A percentile compares a stretch with the other conserved stretches of the same genome.
Evolutionary conservation across 2,113 vertebrate genomes (phyloP).

Genomic region (Gila orcuttii): DNA sequence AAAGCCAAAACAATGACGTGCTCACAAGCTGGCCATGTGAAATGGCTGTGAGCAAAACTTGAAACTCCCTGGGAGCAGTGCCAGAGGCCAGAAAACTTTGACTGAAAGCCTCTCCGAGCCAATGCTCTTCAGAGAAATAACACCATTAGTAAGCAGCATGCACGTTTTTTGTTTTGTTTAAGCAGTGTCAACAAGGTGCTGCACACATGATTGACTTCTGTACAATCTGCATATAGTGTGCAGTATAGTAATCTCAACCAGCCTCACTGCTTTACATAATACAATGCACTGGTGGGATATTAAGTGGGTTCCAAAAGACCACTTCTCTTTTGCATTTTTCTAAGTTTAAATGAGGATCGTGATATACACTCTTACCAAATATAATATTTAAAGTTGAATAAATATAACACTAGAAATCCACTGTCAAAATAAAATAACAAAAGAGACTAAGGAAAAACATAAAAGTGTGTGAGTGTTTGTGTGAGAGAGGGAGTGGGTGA

Average conservation of each 20-base stretch:
- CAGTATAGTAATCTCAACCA: neutral
- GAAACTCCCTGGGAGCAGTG: slow-evolving; percentile 69
- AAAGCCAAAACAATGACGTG: slow-evolving; percentile 74
- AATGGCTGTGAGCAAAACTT: slow-evolving; percentile 50
- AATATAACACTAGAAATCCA: neutral
- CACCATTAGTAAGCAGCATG: neutral
- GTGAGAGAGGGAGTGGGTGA: no score
- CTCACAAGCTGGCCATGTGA: slow-evolving; percentile 72
- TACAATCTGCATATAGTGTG: neutral
- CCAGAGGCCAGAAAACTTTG: slow-evolving; percentile 40
- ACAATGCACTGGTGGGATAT: neutral
- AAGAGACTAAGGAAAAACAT: neutral
- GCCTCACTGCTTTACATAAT: neutral
- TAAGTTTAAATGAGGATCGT: neutral
- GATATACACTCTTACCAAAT: neutral
- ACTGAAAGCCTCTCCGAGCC: slow-evolving; percentile 46
- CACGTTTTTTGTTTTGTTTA: neutral
- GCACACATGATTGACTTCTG: neutral
- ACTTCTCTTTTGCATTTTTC: neutral
- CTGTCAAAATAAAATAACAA: neutral
- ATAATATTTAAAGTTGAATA: neutral
- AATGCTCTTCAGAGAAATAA: neutral
- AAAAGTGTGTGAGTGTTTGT: neutral
- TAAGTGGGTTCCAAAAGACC: neutral
- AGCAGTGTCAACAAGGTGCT: neutral